These are phyloP conservation scores for Oncopodura yosiiana DNA, from an alignment of 1,140 invertebrate species.

Conservation along the genomic window DNA sequence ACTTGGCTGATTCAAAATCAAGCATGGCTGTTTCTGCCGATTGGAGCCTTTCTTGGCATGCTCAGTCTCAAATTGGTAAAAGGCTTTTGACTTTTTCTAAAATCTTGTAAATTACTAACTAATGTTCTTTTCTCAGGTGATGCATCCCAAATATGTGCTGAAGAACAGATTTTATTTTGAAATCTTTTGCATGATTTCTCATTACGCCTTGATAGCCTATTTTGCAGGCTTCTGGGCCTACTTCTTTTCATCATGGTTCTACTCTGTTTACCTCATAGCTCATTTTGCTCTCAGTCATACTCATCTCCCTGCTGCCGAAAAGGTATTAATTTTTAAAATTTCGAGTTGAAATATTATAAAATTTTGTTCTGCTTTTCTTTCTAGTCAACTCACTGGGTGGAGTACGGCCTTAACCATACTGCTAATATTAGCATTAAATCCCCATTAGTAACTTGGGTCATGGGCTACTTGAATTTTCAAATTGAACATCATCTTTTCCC, in stretches of 20 bases:
- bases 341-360: no score
- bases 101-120: no score
- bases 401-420: constrained; percentile 18
- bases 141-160: constrained; percentile 4
- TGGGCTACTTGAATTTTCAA: constrained; percentile 22
- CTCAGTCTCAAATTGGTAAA: constrained; percentile 10
- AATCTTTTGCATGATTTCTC: neutral
- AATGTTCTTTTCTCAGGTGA: neutral
- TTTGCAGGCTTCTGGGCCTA: neutral
- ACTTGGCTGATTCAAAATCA: constrained; percentile 13
- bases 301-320: constrained; percentile 1
- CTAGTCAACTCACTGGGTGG: constrained; percentile 19
- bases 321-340: no score
- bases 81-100: no score
- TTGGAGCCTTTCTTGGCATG: neutral
- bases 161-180: neutral
- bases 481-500: constrained; percentile 28
- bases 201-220: neutral
- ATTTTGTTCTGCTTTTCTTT: no score
- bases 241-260: neutral
- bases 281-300: constrained; percentile 12
- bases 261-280: neutral
- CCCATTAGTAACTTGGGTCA: constrained; percentile 10
- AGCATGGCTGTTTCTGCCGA: neutral
- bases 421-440: constrained; percentile 8